Evolutionary conservation across 1,140 invertebrate species (phyloP).

Genomic region (Thaumetopoea pityocampa): DNA sequence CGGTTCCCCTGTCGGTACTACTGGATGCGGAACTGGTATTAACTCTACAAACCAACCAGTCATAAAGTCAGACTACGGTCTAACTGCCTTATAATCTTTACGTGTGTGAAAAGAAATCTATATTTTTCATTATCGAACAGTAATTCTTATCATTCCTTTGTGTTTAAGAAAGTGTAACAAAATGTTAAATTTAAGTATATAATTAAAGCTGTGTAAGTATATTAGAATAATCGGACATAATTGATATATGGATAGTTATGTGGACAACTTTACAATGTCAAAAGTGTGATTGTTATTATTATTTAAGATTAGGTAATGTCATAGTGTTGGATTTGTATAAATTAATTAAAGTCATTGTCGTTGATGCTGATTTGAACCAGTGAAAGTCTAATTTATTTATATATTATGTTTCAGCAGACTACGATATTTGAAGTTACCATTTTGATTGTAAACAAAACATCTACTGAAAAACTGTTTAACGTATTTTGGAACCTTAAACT

Average conservation of each 20-base stretch:
- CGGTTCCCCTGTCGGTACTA: slow-evolving; percentile 56
- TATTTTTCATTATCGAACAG: slow-evolving; percentile 66
- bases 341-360: slow-evolving; percentile 64
- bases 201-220: slow-evolving; percentile 58
- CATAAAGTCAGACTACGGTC: slow-evolving; percentile 75
- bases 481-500: too few species aligned
- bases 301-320: slow-evolving; percentile 63
- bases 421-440: too few species aligned
- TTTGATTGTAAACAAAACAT: too few species aligned
- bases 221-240: slow-evolving; percentile 61
- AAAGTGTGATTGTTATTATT: slow-evolving; percentile 69
- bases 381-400: slow-evolving; percentile 8
- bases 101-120: slow-evolving; percentile 58
- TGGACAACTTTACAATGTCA: slow-evolving; percentile 72
- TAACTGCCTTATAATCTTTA: slow-evolving; percentile 75
- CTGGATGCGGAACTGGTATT: slow-evolving; percentile 64
- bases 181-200: slow-evolving; percentile 61
- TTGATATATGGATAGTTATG: slow-evolving; percentile 66
- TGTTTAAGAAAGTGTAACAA: slow-evolving; percentile 67
- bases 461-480: too few species aligned
- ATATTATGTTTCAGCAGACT: too few species aligned
- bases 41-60: slow-evolving; percentile 54
- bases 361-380: slow-evolving; percentile 21
- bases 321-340: slow-evolving; percentile 61
- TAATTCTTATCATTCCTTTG: slow-evolving; percentile 69